These are phyloP conservation scores for Stomatorhinus walkeri DNA, from an alignment of 2,797 vertebrate genomes.

Conservation along the genomic window DNA sequence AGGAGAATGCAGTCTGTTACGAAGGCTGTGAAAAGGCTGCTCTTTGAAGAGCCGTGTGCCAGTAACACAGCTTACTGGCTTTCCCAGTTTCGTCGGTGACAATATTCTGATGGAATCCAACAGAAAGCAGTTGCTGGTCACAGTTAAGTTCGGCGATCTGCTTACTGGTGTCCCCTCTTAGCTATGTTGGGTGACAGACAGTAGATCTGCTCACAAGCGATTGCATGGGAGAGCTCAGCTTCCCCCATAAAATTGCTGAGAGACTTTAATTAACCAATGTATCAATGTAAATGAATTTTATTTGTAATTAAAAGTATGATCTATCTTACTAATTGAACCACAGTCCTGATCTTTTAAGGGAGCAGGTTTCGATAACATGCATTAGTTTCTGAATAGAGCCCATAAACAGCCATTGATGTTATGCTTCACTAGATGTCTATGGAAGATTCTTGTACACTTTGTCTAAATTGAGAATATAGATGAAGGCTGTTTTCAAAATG, in stretches of 20 bases:
- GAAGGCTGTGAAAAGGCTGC: not conserved
- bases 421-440: not conserved
- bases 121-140: not conserved
- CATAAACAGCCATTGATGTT: not conserved
- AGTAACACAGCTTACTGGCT: not conserved
- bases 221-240: not conserved
- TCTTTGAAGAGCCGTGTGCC: not conserved
- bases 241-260: not conserved
- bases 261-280: not conserved
- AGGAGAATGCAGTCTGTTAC: not conserved
- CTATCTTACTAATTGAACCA: not conserved
- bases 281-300: not conserved
- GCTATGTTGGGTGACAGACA: not conserved
- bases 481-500: not conserved
- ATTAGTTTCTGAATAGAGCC: not conserved
- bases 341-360: not conserved
- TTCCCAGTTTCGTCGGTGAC: not conserved
- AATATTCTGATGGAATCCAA: not conserved
- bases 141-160: not conserved
- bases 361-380: not conserved
- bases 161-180: not conserved
- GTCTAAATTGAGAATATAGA: not conserved
- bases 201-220: not conserved
- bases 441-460: not conserved
- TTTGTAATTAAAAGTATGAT: not conserved